phyloP scores from a whole-genome alignment of 2,797 vertebrate genomes.

The Acropternis orthonyx region DNA sequence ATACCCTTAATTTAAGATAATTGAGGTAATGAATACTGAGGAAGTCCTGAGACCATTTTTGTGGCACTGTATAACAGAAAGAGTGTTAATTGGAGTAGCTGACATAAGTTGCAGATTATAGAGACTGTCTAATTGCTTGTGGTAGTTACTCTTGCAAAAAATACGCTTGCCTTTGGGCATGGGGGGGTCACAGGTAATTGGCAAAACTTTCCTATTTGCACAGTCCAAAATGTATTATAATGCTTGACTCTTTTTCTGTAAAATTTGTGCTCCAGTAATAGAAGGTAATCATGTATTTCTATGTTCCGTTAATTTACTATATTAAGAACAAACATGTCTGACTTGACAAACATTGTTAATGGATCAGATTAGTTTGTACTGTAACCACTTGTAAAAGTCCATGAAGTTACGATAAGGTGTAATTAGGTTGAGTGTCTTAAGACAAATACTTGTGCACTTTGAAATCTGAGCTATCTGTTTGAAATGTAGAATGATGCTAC shows the following conservation, averaged over 20 bases:
- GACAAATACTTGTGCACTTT: neutral
- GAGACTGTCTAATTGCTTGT: neutral
- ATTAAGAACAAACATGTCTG: neutral
- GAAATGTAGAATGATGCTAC: neutral
- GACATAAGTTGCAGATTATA: neutral
- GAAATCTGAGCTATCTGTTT: slow-evolving; percentile 9
- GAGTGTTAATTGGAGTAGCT: neutral
- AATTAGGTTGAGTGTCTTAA: neutral
- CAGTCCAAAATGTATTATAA: neutral
- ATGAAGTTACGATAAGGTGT: neutral
- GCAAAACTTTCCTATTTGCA: neutral
- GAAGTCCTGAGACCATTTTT: neutral
- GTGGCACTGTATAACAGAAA: neutral
- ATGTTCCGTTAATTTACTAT: neutral
- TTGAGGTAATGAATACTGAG: neutral
- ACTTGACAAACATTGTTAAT: neutral
- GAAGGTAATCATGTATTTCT: neutral
- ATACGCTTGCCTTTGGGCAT: neutral
- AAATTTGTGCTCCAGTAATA: neutral
- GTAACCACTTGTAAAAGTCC: neutral
- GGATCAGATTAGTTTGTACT: neutral
- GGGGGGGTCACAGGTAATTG: neutral
- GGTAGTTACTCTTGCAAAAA: neutral
- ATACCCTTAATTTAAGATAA: neutral
- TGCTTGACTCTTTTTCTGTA: neutral